These are phyloP conservation scores for Schizaphis graminum DNA, from an alignment of 2,888 invertebrate genomes.

Conservation along the genomic window DNA sequence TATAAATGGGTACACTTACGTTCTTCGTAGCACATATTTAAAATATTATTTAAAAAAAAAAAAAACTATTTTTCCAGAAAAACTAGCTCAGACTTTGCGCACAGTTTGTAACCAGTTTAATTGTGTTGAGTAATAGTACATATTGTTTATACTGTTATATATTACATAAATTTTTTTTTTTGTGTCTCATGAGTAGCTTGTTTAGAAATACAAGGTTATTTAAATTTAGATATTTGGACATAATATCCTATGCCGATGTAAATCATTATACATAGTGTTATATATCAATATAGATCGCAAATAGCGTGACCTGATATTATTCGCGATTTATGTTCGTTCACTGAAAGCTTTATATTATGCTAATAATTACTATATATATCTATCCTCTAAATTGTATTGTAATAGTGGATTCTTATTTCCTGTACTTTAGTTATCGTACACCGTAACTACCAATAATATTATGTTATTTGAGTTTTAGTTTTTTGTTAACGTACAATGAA, in stretches of 20 bases:
- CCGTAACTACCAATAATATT: no score
- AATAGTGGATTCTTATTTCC: no score
- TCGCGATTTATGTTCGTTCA: no score
- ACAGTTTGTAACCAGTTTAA: not conserved
- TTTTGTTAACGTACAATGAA: no score
- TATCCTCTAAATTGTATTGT: no score
- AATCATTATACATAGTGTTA: not conserved
- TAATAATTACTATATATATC: no score
- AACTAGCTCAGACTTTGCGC: not conserved
- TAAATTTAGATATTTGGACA: not conserved
- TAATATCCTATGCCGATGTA: not conserved
- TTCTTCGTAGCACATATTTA: not conserved
- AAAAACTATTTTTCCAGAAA: not conserved
- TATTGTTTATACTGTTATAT: not conserved
- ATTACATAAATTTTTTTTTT: not conserved
- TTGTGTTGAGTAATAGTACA: not conserved
- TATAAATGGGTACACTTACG: no score
- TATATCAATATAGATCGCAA: not conserved
- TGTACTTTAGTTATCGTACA: no score
- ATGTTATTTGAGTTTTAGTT: no score
- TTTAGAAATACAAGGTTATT: not conserved
- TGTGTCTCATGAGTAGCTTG: not conserved
- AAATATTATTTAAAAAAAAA: not conserved
- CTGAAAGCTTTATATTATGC: no score
- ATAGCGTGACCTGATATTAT: not conserved